These are phyloP conservation scores for Rhinogobius similis DNA, from an alignment of 2,113 vertebrate genomes.

Conservation along the genomic window DNA sequence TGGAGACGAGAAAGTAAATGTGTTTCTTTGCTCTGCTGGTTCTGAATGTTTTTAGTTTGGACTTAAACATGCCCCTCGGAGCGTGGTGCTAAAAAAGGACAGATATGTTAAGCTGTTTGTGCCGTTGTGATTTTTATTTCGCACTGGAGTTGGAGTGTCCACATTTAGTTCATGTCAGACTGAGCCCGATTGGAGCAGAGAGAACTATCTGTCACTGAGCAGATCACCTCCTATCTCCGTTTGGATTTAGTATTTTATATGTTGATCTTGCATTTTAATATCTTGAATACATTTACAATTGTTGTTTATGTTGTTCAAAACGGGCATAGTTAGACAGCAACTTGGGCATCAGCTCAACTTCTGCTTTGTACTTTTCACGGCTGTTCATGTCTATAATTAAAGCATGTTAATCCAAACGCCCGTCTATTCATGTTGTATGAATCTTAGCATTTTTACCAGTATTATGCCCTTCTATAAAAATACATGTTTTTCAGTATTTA, in stretches of 20 bases:
- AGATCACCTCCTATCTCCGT: not conserved
- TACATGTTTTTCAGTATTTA: slow-evolving; percentile 44
- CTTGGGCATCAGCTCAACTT: slow-evolving; percentile 48
- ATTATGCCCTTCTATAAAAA: slow-evolving; percentile 34
- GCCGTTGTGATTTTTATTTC: slow-evolving; percentile 25
- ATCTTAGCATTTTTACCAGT: slow-evolving; percentile 2
- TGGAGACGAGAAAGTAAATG: slow-evolving; percentile 83
- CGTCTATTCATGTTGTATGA: not conserved
- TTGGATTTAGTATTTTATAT: slow-evolving; percentile 12
- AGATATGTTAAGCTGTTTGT: slow-evolving; percentile 45
- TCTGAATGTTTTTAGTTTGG: slow-evolving; percentile 77
- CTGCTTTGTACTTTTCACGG: slow-evolving; percentile 51
- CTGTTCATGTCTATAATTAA: slow-evolving; percentile 11
- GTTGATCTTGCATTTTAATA: not conserved
- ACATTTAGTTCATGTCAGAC: slow-evolving; percentile 33
- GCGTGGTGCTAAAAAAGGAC: slow-evolving; percentile 70
- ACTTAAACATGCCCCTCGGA: slow-evolving; percentile 67
- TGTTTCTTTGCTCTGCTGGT: slow-evolving; percentile 74
- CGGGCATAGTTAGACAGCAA: not conserved
- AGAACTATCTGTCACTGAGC: slow-evolving; percentile 24
- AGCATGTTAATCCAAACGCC: not conserved
- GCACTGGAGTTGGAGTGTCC: slow-evolving; percentile 17
- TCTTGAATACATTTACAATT: slow-evolving; percentile 11
- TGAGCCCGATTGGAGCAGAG: slow-evolving; percentile 33
- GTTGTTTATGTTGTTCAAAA: not conserved